Conservation (phyloP, 1,140 invertebrate genomes). For the Drosophila malerkotliana region DNA sequence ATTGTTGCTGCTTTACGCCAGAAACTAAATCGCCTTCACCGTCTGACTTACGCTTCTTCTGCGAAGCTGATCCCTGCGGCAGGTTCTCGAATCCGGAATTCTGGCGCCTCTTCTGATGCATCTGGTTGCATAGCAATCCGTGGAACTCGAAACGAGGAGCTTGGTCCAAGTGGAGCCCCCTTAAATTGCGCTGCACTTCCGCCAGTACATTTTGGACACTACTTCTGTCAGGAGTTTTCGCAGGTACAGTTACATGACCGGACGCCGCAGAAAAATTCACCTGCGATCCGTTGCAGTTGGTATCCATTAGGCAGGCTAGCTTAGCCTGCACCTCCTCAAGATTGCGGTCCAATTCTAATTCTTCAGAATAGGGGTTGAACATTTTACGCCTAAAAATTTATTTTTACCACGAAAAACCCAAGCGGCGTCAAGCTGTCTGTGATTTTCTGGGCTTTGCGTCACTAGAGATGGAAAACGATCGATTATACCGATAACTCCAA, state of each 20-base stretch:
- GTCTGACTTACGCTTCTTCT: constrained; percentile 28
- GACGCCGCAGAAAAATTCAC: background rate
- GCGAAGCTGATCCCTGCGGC: background rate
- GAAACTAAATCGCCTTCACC: constrained; percentile 3
- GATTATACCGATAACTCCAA: background rate
- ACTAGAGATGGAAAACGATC: background rate
- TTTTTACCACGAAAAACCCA: background rate
- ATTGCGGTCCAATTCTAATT: constrained; percentile 42
- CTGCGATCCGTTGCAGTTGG: background rate
- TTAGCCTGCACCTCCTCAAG: constrained; percentile 30
- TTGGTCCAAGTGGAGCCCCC: constrained; percentile 21
- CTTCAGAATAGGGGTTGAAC: constrained; percentile 8
- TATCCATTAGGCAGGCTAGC: constrained; percentile 37
- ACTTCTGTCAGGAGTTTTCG: background rate
- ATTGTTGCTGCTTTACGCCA: constrained; percentile 26
- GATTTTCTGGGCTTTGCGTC: background rate
- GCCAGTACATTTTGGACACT: background rate
- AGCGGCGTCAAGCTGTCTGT: constrained; percentile 39
- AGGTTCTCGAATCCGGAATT: background rate
- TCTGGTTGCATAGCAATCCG: constrained; percentile 36
- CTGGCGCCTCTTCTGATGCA: background rate
- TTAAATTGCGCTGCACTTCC: constrained; percentile 38
- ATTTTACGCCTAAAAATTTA: background rate
- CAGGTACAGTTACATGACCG: background rate
- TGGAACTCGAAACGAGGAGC: constrained; percentile 50